Conservation (phyloP, 2,797 vertebrate species). For the Sebastolobus alascanus region DNA sequence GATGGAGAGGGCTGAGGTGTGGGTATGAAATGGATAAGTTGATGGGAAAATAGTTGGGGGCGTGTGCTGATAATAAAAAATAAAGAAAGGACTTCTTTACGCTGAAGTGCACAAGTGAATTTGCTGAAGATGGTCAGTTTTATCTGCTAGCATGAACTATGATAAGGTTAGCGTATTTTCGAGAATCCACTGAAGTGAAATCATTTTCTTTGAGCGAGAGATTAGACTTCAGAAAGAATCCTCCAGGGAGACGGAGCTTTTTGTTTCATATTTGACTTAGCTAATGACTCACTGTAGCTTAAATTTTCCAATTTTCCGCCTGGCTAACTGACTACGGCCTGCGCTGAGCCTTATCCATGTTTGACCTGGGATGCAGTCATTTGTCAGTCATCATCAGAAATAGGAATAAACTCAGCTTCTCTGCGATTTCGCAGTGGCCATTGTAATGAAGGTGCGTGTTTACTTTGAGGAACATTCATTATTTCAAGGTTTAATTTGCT, state of each 20-base stretch:
- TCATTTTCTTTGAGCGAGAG: conserved; percentile 77
- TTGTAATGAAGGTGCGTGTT: conserved; percentile 49
- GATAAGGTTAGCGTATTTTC: conserved; percentile 80
- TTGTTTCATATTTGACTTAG: conserved; percentile 86
- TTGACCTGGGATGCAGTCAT: conserved; percentile 76
- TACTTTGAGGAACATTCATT: conserved; percentile 37
- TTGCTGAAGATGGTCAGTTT: conserved; percentile 77
- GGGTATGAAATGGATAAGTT: conserved; percentile 68
- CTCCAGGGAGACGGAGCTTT: conserved; percentile 74
- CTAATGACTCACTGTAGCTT: conserved; percentile 87
- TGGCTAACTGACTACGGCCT: conserved; percentile 72
- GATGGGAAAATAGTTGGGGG: conserved; percentile 60
- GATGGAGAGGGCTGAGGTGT: conserved; percentile 59
- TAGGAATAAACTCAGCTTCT: conserved; percentile 45
- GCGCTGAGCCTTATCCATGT: conserved; percentile 62
- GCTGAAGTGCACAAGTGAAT: conserved; percentile 66
- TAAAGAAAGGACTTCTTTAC: conserved; percentile 56
- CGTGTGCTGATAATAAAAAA: conserved; percentile 59
- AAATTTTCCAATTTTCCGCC: conserved; percentile 86
- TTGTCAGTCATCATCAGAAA: conserved; percentile 71
- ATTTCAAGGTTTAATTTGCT: conserved; percentile 49
- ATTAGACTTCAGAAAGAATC: conserved; percentile 78
- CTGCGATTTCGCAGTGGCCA: conserved; percentile 18
- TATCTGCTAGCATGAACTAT: conserved; percentile 68
- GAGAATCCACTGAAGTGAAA: conserved; percentile 79